Conservation (phyloP, 2,888 invertebrate genomes). For the Drosophila nr. perissopoda region DNA sequence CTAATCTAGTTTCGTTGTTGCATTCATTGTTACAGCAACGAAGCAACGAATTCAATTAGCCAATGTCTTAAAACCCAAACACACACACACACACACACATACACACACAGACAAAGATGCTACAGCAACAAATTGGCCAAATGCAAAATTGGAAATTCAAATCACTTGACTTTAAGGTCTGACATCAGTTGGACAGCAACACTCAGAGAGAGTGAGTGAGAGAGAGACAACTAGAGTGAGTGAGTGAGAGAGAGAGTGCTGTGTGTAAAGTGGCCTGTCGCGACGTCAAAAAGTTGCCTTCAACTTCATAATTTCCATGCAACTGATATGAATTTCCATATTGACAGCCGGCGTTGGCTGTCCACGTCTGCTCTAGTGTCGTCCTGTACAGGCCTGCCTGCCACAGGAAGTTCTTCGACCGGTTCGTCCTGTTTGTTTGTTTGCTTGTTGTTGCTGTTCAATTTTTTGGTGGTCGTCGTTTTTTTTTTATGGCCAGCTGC, state of each 20-base stretch:
- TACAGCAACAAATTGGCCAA: slow-evolving; percentile 9
- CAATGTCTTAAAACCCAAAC: slow-evolving; percentile 57
- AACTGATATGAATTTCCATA: slow-evolving; percentile 79
- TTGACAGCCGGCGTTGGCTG: slow-evolving; percentile 75
- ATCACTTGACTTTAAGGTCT: slow-evolving; percentile 43
- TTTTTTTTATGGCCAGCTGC: slow-evolving; percentile 65
- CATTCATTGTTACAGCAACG: slow-evolving; percentile 44
- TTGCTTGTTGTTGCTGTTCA: slow-evolving; percentile 61
- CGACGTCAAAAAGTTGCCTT: slow-evolving; percentile 56
- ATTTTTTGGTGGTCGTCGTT: slow-evolving; percentile 69
- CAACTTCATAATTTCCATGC: slow-evolving; percentile 43
- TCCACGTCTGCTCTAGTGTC: slow-evolving; percentile 16
- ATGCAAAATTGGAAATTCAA: slow-evolving; percentile 30
- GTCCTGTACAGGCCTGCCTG: slow-evolving; percentile 11
- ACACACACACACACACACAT: slow-evolving; percentile 1
- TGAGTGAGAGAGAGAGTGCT: neutral
- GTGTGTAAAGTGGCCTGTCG: slow-evolving; percentile 39
- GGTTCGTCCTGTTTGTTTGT: neutral
- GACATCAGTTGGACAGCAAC: slow-evolving; percentile 13
- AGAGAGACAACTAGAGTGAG: neutral
- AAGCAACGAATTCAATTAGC: slow-evolving; percentile 66
- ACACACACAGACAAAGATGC: neutral
- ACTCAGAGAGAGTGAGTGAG: neutral
- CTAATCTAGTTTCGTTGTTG: slow-evolving; percentile 61
- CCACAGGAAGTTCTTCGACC: slow-evolving; percentile 45